Conservation (phyloP, 2,888 invertebrate genomes). For the Papilio gigon region DNA sequence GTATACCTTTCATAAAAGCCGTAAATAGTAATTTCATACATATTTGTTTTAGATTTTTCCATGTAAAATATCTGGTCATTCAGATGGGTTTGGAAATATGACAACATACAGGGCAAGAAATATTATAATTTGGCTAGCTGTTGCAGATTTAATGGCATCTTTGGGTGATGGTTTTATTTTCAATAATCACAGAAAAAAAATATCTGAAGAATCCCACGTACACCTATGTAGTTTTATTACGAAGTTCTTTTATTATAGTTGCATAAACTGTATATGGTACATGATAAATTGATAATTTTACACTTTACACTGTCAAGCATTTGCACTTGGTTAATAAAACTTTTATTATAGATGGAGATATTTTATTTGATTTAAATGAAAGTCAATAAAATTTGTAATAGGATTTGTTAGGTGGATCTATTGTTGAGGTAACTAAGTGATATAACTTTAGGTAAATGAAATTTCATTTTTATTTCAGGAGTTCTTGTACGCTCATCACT, state of each 20-base stretch:
- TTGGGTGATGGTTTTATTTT: constrained; percentile 82
- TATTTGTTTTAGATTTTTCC: constrained; percentile 84
- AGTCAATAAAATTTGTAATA: no score
- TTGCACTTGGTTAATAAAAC: no score
- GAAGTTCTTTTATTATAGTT: no score
- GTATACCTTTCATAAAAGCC: neutral
- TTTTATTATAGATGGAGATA: no score
- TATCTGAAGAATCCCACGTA: no score
- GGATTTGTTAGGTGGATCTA: neutral
- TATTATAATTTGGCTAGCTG: constrained; percentile 90
- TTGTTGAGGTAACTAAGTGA: neutral
- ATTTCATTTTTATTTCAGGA: constrained; percentile 75
- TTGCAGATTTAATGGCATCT: constrained; percentile 90
- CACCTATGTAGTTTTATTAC: no score
- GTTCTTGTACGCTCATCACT: constrained; percentile 86
- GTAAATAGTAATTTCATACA: constrained; percentile 9
- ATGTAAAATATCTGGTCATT: constrained; percentile 75
- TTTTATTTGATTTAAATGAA: no score
- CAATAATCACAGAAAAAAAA: constrained; percentile 20
- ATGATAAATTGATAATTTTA: neutral
- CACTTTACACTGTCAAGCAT: no score
- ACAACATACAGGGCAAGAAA: constrained; percentile 85
- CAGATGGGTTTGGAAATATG: constrained; percentile 81
- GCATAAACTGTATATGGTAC: no score
- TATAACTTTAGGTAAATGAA: neutral